Conservation (phyloP, 2,113 vertebrate genomes). For the Leiothrix lutea region DNA sequence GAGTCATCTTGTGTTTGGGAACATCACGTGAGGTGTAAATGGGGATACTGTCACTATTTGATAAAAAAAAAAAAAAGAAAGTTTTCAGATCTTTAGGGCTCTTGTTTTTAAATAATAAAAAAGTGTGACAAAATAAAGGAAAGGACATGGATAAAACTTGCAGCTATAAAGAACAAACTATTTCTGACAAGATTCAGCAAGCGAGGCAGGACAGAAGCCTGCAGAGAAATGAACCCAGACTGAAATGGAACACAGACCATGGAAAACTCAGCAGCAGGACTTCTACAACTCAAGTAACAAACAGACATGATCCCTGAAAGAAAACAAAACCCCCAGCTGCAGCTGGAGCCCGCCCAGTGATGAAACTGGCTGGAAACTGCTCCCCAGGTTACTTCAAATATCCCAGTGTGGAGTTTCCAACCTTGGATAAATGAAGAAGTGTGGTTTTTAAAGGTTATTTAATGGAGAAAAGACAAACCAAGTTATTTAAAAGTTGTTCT, state of each 20-base stretch:
- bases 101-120: conserved; percentile 26
- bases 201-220: background rate
- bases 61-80: background rate
- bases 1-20: background rate
- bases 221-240: background rate
- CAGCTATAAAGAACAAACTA: background rate
- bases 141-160: background rate
- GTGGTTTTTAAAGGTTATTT: background rate
- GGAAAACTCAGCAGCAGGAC: conserved; percentile 55
- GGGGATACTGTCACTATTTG: background rate
- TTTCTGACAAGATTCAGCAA: conserved; percentile 1
- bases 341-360: background rate
- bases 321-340: background rate
- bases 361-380: background rate
- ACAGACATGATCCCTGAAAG: conserved; percentile 61
- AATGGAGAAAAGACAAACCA: background rate
- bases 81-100: background rate
- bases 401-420: background rate
- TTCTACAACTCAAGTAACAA: conserved; percentile 57
- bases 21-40: background rate
- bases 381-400: background rate
- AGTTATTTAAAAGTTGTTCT: background rate
- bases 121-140: conserved; percentile 24
- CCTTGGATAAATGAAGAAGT: background rate
- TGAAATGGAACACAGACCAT: background rate